These are phyloP conservation scores for Chionis minor DNA, from an alignment of 2,113 vertebrate species.

Conservation along the genomic window DNA sequence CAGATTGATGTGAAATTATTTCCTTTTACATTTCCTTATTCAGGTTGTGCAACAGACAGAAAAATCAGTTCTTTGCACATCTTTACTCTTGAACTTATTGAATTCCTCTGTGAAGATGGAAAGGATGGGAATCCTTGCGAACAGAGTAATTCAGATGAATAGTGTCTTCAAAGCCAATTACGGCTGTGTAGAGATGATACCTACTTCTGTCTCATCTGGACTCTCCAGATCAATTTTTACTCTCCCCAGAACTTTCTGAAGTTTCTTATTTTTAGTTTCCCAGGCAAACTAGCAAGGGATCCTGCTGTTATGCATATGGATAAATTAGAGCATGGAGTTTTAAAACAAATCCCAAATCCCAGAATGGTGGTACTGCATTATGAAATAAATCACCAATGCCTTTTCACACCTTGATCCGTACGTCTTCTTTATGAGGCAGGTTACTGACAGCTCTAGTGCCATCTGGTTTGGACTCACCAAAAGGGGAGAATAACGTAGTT, in stretches of 20 bases:
- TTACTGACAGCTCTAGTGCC: neutral
- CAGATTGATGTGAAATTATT: neutral
- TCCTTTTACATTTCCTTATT: constrained; percentile 13
- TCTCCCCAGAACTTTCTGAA: neutral
- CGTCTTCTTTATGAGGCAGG: neutral
- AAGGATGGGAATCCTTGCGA: neutral
- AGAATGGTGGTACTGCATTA: neutral
- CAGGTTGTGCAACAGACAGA: neutral
- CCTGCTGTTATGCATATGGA: neutral
- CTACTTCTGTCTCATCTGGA: neutral
- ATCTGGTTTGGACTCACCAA: neutral
- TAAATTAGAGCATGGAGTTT: neutral
- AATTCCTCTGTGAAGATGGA: neutral
- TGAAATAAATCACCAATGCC: neutral
- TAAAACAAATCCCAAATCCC: neutral
- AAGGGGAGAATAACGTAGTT: neutral
- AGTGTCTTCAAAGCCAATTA: constrained; percentile 42
- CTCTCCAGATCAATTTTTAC: neutral
- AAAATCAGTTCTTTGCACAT: constrained; percentile 21
- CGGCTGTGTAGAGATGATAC: neutral
- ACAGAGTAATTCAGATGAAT: constrained; percentile 31
- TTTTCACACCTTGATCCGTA: neutral
- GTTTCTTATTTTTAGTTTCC: neutral
- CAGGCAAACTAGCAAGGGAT: neutral
- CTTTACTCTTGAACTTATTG: constrained; percentile 21